Evolutionary conservation across 2,888 invertebrate genomes (phyloP).

Genomic region (Meliscaeva auricollis): DNA sequence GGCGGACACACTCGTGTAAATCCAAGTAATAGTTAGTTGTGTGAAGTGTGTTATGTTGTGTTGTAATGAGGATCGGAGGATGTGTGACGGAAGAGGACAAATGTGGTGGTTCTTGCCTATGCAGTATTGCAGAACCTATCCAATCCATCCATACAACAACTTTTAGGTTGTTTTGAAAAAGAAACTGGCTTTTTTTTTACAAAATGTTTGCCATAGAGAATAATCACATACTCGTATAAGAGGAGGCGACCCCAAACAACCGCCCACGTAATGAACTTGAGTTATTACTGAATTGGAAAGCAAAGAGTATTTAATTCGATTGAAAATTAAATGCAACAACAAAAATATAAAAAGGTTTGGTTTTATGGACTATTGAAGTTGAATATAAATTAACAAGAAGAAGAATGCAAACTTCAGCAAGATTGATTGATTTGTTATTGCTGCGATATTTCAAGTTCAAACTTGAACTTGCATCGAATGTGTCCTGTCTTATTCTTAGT

Average conservation of each 20-base stretch:
- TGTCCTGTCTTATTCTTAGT: no score
- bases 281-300: slow-evolving; percentile 52
- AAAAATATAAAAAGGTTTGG: slow-evolving; percentile 48
- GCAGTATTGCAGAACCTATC: slow-evolving; percentile 8
- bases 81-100: background rate
- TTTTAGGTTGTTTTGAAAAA: slow-evolving; percentile 3
- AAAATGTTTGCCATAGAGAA: slow-evolving; percentile 4
- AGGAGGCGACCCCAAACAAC: slow-evolving; percentile 54
- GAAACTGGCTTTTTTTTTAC: slow-evolving; percentile 46
- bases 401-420: background rate
- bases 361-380: slow-evolving; percentile 3
- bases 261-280: slow-evolving; percentile 73
- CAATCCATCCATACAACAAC: background rate
- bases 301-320: slow-evolving; percentile 26
- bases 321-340: slow-evolving; percentile 16
- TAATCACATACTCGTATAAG: slow-evolving; percentile 24
- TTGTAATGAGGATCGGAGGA: slow-evolving; percentile 16
- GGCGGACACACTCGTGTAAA: slow-evolving; percentile 39
- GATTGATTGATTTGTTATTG: background rate
- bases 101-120: background rate
- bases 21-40: slow-evolving; percentile 44
- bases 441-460: background rate
- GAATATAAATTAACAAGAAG: background rate
- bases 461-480: no score
- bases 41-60: slow-evolving; percentile 50